These are phyloP conservation scores for Orchestia grillus DNA, from an alignment of 1,140 invertebrate genomes.

Conservation along the genomic window DNA sequence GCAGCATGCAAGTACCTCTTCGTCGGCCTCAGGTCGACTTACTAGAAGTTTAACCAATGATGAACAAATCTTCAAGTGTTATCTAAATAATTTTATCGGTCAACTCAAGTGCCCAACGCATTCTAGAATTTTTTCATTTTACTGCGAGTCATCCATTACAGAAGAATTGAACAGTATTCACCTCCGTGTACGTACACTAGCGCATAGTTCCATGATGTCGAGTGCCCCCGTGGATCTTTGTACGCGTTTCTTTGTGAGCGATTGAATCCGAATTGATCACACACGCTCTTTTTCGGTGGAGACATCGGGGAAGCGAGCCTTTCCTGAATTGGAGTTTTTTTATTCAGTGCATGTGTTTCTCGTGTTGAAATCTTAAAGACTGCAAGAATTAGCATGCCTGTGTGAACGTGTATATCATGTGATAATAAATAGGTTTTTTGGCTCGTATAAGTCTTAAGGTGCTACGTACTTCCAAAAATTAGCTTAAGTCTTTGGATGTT, in stretches of 20 bases:
- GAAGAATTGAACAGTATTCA: background rate
- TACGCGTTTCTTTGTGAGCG: background rate
- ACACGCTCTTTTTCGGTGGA: background rate
- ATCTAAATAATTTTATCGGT: background rate
- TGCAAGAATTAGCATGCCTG: background rate
- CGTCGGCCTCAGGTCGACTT: too few species aligned
- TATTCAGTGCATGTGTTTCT: background rate
- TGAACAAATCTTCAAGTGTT: too few species aligned
- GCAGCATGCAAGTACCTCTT: too few species aligned
- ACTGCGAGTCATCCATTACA: background rate
- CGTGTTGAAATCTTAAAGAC: background rate
- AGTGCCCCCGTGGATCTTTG: background rate
- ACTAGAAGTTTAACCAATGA: too few species aligned
- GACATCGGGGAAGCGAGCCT: background rate
- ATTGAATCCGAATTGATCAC: background rate
- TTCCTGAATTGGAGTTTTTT: background rate
- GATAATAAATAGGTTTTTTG: slow-evolving; percentile 41
- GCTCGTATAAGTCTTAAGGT: slow-evolving; percentile 48
- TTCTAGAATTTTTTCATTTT: background rate
- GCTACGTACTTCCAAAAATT: slow-evolving; percentile 55
- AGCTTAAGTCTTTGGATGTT: slow-evolving; percentile 44
- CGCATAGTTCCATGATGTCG: background rate
- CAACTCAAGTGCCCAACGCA: background rate
- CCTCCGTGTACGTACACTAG: too few species aligned
- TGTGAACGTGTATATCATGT: background rate